Base-by-base conservation (phyloP, 2,797 vertebrate species). In the Myotis pilosus region DNA sequence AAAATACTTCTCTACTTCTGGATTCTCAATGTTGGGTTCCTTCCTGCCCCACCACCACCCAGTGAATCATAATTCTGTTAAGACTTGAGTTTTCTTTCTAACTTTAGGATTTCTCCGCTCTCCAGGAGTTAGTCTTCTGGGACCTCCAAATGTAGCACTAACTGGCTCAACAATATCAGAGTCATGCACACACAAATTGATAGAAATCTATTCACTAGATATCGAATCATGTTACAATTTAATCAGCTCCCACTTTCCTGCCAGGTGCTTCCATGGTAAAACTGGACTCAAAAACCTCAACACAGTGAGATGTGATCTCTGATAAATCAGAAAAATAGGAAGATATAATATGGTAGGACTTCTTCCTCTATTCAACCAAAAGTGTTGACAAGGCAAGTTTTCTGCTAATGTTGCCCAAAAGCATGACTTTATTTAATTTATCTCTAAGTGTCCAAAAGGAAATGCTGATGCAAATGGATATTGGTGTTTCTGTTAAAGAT, bases 181-280 rank as follows among this genome's bases (percentile, higher is more conserved):
- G 84, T 87, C 79, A 71, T 25, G 84, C 55, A 79, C 62, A 79
- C 62, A 60, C 81, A 91, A 74, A 89, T 23, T 89, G 87, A 93
- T 64, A 91, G 71, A 93, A 92, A 96, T 81, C 49, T 49, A 91
- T 82, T 87, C 55, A 49, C 49, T 84, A 20, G 76, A 79, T 71
- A 64, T 92, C 80, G 84, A 96, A 78, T 94, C 92, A 69, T 92
- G 83, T 64, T 87, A 80, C 62, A 87, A 28, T 91, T 92, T 62
- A 89, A 93, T 64, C 49, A n/a, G 49, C 85, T 83, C 23, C 41
- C 62, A 13, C 84, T 49, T 78, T 17, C 4, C 78, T 69, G 53
- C 57, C 60, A 55, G 49, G 60, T 83, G 57, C 30, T 81, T 94
- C 93, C 22, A 5, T 75, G 30, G 57, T 84, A 86, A 94, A 91